Conservation (phyloP, 2,113 vertebrate species). For the Tachysurus fulvidraco region DNA sequence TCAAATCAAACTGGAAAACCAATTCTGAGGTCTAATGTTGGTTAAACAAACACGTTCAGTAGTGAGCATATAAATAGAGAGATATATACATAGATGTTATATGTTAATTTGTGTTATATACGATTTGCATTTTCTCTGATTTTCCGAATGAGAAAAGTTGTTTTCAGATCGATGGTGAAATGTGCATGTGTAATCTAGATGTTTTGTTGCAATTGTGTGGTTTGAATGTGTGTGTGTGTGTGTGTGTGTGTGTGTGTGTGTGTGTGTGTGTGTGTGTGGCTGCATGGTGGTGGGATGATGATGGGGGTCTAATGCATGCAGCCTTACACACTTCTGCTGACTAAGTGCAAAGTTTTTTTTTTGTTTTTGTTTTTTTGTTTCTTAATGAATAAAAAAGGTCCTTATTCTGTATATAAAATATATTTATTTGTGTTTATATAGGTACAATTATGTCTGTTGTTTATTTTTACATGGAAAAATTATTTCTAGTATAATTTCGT, state of each 20-base stretch:
- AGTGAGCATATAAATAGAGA: not conserved
- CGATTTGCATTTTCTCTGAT: not conserved
- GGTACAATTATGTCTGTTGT: not conserved
- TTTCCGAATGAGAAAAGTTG: not conserved
- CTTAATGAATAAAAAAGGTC: not conserved
- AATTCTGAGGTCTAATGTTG: not conserved
- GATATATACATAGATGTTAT: not conserved
- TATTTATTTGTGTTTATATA: not conserved
- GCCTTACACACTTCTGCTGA: not conserved
- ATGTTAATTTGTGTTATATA: not conserved
- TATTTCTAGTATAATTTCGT: too few relatives aligned
- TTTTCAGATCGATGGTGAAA: not conserved
- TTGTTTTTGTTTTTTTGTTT: too few relatives aligned
- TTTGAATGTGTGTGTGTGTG: slow-evolving; percentile 10
- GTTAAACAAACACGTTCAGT: slow-evolving; percentile 29
- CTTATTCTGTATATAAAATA: too few relatives aligned
- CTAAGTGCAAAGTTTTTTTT: not conserved
- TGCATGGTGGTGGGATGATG: slow-evolving; percentile 11
- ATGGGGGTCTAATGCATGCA: slow-evolving; percentile 16
- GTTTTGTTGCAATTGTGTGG: slow-evolving; percentile 9
- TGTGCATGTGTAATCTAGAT: not conserved
- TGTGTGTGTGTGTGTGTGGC: slow-evolving; percentile 6
- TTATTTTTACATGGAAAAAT: not conserved
- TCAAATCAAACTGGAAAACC: not conserved
- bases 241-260: slow-evolving; percentile 14